phyloP scores from a whole-genome alignment of 2,797 vertebrate genomes.

The Euphonia xanthogaster region DNA sequence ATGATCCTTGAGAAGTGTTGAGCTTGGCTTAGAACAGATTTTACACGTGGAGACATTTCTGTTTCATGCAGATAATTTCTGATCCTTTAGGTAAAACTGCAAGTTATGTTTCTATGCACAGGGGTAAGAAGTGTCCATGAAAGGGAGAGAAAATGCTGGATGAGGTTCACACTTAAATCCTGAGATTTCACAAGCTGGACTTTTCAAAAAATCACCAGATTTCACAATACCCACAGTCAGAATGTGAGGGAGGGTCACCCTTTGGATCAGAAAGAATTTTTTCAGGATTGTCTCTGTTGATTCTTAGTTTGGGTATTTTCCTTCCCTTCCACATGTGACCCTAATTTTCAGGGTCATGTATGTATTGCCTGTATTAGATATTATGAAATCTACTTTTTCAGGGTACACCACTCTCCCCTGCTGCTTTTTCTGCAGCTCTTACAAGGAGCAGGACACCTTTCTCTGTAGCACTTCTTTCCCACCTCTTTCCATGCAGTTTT shows the following conservation, averaged over 20 bases:
- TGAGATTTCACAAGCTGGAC: slow-evolving; percentile 11
- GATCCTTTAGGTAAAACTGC: background rate
- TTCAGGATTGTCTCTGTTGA: background rate
- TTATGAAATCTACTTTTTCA: background rate
- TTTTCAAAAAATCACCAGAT: slow-evolving; percentile 42
- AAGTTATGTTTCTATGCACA: background rate
- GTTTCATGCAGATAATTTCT: background rate
- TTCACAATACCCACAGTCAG: background rate
- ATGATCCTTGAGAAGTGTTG: background rate
- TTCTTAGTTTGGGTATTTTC: background rate
- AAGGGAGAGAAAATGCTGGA: background rate
- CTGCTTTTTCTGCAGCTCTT: background rate
- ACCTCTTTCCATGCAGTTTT: background rate
- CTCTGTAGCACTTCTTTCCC: background rate
- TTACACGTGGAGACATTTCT: background rate
- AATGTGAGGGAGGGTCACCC: background rate
- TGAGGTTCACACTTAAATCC: background rate
- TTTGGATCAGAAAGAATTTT: background rate
- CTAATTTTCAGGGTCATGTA: background rate
- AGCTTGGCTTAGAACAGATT: background rate
- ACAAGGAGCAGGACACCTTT: background rate
- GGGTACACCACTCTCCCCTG: background rate
- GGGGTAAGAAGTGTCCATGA: background rate
- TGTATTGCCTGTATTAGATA: background rate
- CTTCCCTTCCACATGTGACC: background rate